Conservation (phyloP, 2,797 vertebrate genomes). For the Tympanoctomys barrerae region DNA sequence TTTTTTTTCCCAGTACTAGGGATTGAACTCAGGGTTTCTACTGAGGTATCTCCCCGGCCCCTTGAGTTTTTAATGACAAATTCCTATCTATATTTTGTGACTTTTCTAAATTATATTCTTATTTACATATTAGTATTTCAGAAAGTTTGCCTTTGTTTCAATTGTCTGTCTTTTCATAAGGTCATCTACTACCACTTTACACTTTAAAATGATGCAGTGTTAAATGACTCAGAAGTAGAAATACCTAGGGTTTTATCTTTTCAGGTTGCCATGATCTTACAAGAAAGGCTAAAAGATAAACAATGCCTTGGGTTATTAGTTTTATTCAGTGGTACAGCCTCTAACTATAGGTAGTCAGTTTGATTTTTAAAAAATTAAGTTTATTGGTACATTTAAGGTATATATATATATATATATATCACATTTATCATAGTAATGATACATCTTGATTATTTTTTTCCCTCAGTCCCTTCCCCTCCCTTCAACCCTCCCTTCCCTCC, state of each 20-base stretch:
- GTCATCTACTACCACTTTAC: not conserved
- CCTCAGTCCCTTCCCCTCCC: not conserved
- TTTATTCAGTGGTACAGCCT: slow-evolving; percentile 37
- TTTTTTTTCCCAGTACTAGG: no score
- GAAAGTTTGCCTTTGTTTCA: slow-evolving; percentile 47
- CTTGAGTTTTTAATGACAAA: not conserved
- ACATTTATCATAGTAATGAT: not conserved
- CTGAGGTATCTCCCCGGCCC: no score
- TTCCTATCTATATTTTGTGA: slow-evolving; percentile 50
- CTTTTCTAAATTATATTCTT: slow-evolving; percentile 59
- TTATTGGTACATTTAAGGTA: not conserved
- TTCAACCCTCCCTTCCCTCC: not conserved
- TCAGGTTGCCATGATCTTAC: slow-evolving; percentile 20
- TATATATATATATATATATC: not conserved
- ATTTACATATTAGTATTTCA: slow-evolving; percentile 18
- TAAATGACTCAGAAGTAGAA: slow-evolving; percentile 61
- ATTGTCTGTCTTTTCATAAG: not conserved
- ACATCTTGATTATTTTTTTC: not conserved
- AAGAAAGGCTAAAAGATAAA: slow-evolving; percentile 58
- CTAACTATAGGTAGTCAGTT: slow-evolving; percentile 41
- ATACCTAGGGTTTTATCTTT: slow-evolving; percentile 70
- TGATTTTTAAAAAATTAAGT: not conserved
- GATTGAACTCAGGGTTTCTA: no score
- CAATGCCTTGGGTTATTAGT: slow-evolving; percentile 54
- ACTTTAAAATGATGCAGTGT: slow-evolving; percentile 14